Base-by-base conservation (phyloP, 2,888 invertebrate species). In the Deilephila porcellus region DNA sequence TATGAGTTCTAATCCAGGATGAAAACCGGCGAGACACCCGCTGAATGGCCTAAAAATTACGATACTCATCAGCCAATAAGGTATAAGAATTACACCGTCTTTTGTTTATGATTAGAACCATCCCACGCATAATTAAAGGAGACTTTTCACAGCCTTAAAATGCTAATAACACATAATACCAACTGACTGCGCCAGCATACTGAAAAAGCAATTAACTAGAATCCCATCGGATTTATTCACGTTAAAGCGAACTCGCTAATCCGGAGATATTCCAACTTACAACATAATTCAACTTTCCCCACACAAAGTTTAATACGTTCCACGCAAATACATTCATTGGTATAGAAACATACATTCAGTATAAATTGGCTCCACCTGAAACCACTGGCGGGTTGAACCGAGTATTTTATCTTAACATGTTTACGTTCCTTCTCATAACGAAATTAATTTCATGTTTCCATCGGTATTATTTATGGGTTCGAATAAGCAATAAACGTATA, bases 401-500 rank as follows among this genome's bases (percentile, higher is more conserved):
- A 83, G 85, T 86, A 84, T 85, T 85, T 86, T 85, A 87, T 87
- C 83, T 83, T 82, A 80, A 82, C 81, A 82, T 87, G 81, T 88
- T 87, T 88, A 88, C 85, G 83, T 88, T 87, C 84, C 85, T 88
- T 88, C 88, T 90, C 89, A 88, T 89, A 91, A 89, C 87, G 87
- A 91, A 91, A 93, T 94, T 93, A 93, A 94, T 93, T 93, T 92
- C 86, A 89, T 90, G 88, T 91, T 92, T 90, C 90, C 90, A 91
- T 91, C 87, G 86, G 82, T 85, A 90, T 91, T 91, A 93, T 94
- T 94, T 93, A 94, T 91, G 92, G 88, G 92, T 91, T 91, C 90
- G 91, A 87, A 92, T 91, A 90, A 92, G 91, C 92, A 93, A 93
- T 93, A 93, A 93, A 93, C 87, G 91, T 92, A 91, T 91, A 91